Percentiles rank a stretch among this genome's conserved stretches.
Evolutionary conservation across 2,888 invertebrate genomes (phyloP).

Genomic region (Octodonta nipae): DNA sequence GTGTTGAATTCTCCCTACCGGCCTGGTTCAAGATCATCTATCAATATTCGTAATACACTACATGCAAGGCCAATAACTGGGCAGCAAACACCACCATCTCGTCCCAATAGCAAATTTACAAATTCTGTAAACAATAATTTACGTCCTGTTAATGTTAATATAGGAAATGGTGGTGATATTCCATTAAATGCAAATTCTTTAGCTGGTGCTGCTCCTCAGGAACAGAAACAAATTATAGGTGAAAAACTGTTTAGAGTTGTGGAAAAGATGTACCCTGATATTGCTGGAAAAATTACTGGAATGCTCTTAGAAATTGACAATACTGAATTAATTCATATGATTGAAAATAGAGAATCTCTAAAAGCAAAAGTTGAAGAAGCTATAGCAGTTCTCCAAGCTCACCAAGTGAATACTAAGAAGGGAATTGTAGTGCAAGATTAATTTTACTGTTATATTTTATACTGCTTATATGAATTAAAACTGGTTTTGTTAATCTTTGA

Average conservation of each 20-base stretch:
- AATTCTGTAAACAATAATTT: conserved; percentile 21
- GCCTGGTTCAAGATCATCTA: conserved; percentile 25
- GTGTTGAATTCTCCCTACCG: conserved; percentile 21
- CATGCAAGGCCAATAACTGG: conserved; percentile 32
- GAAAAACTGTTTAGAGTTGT: conserved; percentile 91
- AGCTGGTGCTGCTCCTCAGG: conserved; percentile 82
- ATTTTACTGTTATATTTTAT: too few relatives aligned
- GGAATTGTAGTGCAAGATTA: conserved; percentile 25
- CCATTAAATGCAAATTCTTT: conserved; percentile 86
- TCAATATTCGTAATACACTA: conserved; percentile 51
- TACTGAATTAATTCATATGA: conserved; percentile 90
- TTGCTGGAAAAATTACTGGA: conserved; percentile 96
- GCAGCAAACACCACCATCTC: conserved; percentile 41
- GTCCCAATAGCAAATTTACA: conserved; percentile 65
- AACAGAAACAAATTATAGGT: conserved; percentile 97
- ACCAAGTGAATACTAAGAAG: conserved; percentile 51
- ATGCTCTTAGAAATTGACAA: conserved; percentile 98
- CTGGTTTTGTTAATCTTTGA: too few relatives aligned
- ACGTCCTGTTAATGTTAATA: conserved; percentile 22
- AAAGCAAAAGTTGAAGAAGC: conserved; percentile 96
- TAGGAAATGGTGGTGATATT: conserved; percentile 41
- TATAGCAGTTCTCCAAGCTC: conserved; percentile 92
- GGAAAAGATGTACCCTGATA: conserved; percentile 78
- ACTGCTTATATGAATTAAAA: too few relatives aligned
- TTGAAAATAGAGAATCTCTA: conserved; percentile 77